phyloP scores from a whole-genome alignment of 1,140 invertebrate species.

The Atta texana region DNA sequence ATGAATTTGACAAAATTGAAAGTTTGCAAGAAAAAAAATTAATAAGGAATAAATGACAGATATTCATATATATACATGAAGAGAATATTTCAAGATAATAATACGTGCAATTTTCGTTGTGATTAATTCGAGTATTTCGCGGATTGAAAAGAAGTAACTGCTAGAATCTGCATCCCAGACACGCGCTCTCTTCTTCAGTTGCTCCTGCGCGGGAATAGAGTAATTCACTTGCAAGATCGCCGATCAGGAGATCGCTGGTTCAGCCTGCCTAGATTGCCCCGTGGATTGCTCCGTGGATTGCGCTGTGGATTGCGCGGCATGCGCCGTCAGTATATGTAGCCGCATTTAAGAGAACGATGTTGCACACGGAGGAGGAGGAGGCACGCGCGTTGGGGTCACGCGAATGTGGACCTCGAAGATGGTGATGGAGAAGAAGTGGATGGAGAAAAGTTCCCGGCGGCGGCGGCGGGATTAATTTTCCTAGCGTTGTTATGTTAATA shows the following conservation, averaged over 20 bases:
- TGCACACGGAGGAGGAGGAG: slow-evolving; percentile 60
- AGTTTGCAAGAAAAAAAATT: neutral
- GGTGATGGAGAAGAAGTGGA: slow-evolving; percentile 35
- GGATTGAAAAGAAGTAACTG: neutral
- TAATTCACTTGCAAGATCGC: slow-evolving; percentile 22
- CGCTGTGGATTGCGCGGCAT: slow-evolving; percentile 39
- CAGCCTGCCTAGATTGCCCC: slow-evolving; percentile 16
- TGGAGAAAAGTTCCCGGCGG: slow-evolving; percentile 69
- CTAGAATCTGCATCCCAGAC: neutral
- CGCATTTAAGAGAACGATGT: slow-evolving; percentile 49
- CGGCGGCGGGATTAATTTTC: slow-evolving; percentile 76
- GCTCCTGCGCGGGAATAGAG: neutral
- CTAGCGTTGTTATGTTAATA: slow-evolving; percentile 79
- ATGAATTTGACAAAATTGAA: neutral
- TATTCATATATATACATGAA: neutral
- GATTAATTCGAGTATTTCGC: neutral
- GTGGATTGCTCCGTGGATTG: neutral
- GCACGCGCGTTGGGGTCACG: slow-evolving; percentile 75
- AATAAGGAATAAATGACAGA: neutral
- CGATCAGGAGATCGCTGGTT: slow-evolving; percentile 6
- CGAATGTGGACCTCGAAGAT: slow-evolving; percentile 69
- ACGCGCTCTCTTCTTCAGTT: neutral
- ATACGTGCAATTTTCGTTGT: neutral
- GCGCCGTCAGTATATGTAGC: slow-evolving; percentile 45
- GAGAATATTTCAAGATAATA: neutral